Base-by-base conservation (phyloP, 37 sponge, comb jelly and placozoan species). In the Oscarella lobularis region DNA sequence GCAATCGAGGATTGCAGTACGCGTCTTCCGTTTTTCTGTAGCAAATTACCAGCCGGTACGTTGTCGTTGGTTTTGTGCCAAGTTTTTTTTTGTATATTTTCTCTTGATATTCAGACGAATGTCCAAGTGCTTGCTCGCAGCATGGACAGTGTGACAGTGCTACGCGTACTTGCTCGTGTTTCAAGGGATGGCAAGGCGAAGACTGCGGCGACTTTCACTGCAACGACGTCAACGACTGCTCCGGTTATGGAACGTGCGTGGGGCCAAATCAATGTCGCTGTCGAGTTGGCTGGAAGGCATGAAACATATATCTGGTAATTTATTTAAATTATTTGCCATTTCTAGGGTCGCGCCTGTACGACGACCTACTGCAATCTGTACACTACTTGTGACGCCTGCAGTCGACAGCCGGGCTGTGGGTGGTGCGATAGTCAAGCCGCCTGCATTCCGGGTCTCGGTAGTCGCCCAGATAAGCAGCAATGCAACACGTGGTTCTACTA, bases 311-410 rank as follows among this genome's bases (percentile, higher is more conserved):
- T 48, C 14, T 48, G 60, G 9, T 27, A 48, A 27, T 9, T 9
- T 48, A 9, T 27, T 27, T 9, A 9, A 48, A 48, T n/a, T 20
- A 27, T 48, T 20, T 48, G n/a, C n/a, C n/a, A n/a, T n/a, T n/a
- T 48, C 20, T 48, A 48, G 60, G 60, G 60, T 48, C 60, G 60
- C 14, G 60, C 60, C 20, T 48, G 60, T 48, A 48, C 60, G 60
- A 48, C 60, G 9, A 48, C 60, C 20, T 48, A 48, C 60, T 48
- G 60, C 60, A 48, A 20, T 20, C 20, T 48, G 60, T 48, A 48
- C 60, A 48, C 60, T 27, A 48, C 60, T 48, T 48, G 60, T 48
- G 14, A 48, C 20, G 60, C 60, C 60, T 48, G 60, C 60, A 48
- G 60, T 48, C 60, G 60, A 27, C 60, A 20, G 60, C 60, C 60